Evolutionary conservation across 1,140 invertebrate genomes (phyloP).

Genomic region (Drosophila subobscura): DNA sequence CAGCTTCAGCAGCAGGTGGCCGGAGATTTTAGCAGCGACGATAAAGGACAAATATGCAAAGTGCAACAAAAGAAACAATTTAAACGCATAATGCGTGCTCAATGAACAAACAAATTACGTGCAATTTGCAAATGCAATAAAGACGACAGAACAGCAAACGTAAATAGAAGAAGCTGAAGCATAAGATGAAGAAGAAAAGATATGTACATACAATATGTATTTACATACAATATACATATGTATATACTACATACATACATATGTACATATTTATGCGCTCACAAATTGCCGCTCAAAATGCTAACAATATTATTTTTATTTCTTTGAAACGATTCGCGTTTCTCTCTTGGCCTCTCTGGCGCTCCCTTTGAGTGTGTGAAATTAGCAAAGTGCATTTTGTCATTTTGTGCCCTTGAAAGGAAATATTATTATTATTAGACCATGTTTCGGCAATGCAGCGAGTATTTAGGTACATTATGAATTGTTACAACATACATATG

Average conservation of each 20-base stretch:
- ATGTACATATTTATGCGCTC: conserved; percentile 10
- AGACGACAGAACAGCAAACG: conserved; percentile 23
- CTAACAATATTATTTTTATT: conserved; percentile 54
- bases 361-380: conserved; percentile 36
- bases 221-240: conserved; percentile 21
- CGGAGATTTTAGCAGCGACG: conserved; percentile 18
- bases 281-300: conserved; percentile 46
- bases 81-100: conserved; percentile 47
- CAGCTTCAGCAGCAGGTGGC: conserved; percentile 24
- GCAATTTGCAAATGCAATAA: conserved; percentile 42
- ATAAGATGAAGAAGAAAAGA: conserved; percentile 3
- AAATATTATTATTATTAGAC: not conserved
- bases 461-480: not conserved
- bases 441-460: no score
- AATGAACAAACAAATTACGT: conserved; percentile 53
- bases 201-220: conserved; percentile 28
- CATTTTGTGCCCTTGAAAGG: conserved; percentile 7
- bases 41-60: conserved; percentile 55
- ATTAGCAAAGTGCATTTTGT: conserved; percentile 33
- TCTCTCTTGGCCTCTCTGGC: not conserved
- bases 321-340: conserved; percentile 6
- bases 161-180: conserved; percentile 4
- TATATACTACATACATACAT: not conserved
- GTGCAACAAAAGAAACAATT: conserved; percentile 35
- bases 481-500: not conserved